These are phyloP conservation scores for Trinectes maculatus DNA, from an alignment of 2,113 vertebrate genomes.

Conservation along the genomic window DNA sequence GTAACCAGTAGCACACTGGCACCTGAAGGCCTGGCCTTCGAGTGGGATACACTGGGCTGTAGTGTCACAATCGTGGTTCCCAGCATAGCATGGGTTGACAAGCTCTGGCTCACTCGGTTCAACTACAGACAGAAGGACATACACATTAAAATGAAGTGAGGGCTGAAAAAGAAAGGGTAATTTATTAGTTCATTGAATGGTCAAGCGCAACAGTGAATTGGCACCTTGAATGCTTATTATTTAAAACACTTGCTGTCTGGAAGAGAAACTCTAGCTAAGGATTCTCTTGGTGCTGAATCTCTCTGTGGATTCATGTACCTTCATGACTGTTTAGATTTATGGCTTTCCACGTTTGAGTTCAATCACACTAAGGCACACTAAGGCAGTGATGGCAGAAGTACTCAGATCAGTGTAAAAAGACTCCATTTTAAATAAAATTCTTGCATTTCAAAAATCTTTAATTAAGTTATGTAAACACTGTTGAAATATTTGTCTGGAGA, in stretches of 20 bases:
- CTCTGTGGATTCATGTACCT: too few relatives aligned
- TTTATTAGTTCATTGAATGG: background rate
- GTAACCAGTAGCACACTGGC: conserved; percentile 88
- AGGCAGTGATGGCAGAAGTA: too few relatives aligned
- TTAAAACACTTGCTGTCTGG: background rate
- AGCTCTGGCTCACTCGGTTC: conserved; percentile 11
- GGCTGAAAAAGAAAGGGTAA: background rate
- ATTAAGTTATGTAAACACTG: background rate
- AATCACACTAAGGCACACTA: too few relatives aligned
- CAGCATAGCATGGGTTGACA: conserved; percentile 88
- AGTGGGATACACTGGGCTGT: conserved; percentile 86
- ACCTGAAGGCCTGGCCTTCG: conserved; percentile 80
- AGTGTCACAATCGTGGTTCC: conserved; percentile 87
- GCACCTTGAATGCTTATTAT: background rate
- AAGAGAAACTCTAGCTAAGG: too few relatives aligned
- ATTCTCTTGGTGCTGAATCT: background rate
- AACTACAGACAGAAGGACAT: conserved; percentile 49
- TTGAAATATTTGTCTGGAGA: background rate
- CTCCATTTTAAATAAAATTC: too few relatives aligned
- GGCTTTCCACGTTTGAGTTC: too few relatives aligned
- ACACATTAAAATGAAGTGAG: background rate
- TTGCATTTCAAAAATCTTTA: too few relatives aligned
- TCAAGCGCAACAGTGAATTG: background rate
- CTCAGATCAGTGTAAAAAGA: too few relatives aligned
- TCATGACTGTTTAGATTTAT: too few relatives aligned